phyloP scores from a whole-genome alignment of 2,113 vertebrate species.

The Neogobius melanostomus region DNA sequence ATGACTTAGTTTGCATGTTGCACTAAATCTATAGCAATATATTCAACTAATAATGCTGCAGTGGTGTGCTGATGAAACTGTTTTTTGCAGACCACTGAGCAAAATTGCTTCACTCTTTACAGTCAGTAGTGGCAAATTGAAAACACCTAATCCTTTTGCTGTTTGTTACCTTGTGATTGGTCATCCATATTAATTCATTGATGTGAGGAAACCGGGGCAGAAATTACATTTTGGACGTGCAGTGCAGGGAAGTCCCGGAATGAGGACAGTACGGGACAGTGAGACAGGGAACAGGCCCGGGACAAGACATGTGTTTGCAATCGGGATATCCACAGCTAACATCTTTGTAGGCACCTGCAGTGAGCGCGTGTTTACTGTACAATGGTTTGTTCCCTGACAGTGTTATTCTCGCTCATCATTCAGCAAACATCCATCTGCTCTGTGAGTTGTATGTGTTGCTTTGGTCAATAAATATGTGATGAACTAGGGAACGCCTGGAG shows the following conservation, averaged over 20 bases:
- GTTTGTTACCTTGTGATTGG: conserved; percentile 9
- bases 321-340: conserved; percentile 36
- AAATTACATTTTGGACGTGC: conserved; percentile 16
- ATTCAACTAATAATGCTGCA: neutral
- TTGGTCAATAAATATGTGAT: conserved; percentile 44
- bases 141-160: conserved; percentile 3
- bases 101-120: neutral
- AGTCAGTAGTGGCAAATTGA: conserved; percentile 9
- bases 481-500: conserved; percentile 32
- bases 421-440: conserved; percentile 37
- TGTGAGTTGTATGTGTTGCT: conserved; percentile 17
- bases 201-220: conserved; percentile 38
- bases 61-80: neutral
- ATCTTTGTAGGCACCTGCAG: conserved; percentile 26
- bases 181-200: conserved; percentile 19
- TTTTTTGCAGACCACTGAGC: neutral
- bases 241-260: conserved; percentile 30
- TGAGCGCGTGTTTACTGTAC: conserved; percentile 51
- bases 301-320: conserved; percentile 42
- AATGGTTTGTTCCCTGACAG: conserved; percentile 15
- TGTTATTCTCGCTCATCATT: conserved; percentile 43
- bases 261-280: neutral
- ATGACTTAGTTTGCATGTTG: neutral
- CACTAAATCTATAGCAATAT: neutral
- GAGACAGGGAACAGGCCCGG: neutral